phyloP scores from a whole-genome alignment of 2,888 invertebrate species.

The Zonitis immaculata region DNA sequence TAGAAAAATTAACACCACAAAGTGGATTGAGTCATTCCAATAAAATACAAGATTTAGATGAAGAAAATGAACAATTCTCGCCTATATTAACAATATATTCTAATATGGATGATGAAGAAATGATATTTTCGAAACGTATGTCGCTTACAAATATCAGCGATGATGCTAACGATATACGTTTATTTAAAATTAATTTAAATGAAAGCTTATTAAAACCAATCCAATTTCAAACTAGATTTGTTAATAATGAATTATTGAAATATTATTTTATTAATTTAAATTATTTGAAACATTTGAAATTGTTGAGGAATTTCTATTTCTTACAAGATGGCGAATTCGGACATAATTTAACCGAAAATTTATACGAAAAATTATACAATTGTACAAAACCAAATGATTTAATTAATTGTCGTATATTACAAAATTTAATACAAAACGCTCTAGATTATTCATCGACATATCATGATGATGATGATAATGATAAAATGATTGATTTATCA shows the following conservation, averaged over 20 bases:
- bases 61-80: not conserved
- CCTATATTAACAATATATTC: not conserved
- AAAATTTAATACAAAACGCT: conserved; percentile 50
- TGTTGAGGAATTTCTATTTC: conserved; percentile 73
- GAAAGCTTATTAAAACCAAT: conserved; percentile 60
- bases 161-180: not conserved
- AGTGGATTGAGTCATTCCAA: not conserved
- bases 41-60: not conserved
- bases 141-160: conserved; percentile 46
- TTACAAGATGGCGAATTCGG: conserved; percentile 77
- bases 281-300: conserved; percentile 65
- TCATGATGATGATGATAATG: conserved; percentile 55
- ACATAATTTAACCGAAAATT: conserved; percentile 63
- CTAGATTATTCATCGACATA: conserved; percentile 46
- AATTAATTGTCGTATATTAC: conserved; percentile 64
- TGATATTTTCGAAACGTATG: conserved; percentile 37
- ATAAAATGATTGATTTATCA: conserved; percentile 59
- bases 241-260: conserved; percentile 68
- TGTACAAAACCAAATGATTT: conserved; percentile 62
- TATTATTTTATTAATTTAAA: conserved; percentile 63
- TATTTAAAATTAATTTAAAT: conserved; percentile 37
- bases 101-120: conserved; percentile 31
- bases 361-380: conserved; percentile 64
- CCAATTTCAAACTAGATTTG: conserved; percentile 62
- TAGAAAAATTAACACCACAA: conserved; percentile 47